phyloP scores from a whole-genome alignment of 2,113 vertebrate genomes.

The Limnothrissa miodon region DNA sequence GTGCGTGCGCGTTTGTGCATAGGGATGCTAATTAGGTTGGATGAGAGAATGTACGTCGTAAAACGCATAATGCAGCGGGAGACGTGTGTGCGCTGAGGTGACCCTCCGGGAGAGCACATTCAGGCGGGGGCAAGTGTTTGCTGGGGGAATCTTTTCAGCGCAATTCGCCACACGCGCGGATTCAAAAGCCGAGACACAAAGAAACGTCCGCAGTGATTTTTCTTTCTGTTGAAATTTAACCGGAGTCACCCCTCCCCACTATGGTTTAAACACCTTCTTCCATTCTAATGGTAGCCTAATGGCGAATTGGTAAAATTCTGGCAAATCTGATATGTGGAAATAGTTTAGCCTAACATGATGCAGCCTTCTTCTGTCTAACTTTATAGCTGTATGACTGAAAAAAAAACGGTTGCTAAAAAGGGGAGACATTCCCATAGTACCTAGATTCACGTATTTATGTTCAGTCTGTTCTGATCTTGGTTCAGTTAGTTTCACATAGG shows the following conservation, averaged over 20 bases:
- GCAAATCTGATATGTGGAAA: neutral
- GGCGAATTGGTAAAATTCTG: neutral
- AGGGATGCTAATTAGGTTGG: slow-evolving; percentile 63
- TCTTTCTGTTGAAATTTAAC: slow-evolving; percentile 15
- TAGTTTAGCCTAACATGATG: neutral
- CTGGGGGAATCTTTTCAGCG: slow-evolving; percentile 73
- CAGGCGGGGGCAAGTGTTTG: slow-evolving; percentile 58
- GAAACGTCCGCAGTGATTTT: neutral
- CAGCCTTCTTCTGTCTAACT: neutral
- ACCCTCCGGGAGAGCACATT: slow-evolving; percentile 77
- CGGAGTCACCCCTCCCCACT: slow-evolving; percentile 34
- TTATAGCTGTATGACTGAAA: neutral
- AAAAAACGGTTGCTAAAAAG: neutral
- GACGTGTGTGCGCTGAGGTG: slow-evolving; percentile 74
- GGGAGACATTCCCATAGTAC: neutral
- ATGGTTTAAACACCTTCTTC: neutral
- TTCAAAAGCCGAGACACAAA: slow-evolving; percentile 66
- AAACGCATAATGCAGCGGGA: slow-evolving; percentile 79
- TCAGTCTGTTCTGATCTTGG: neutral
- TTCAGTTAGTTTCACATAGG: neutral
- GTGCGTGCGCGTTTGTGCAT: slow-evolving; percentile 29
- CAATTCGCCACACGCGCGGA: slow-evolving; percentile 79
- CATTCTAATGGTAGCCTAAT: neutral
- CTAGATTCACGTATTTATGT: neutral
- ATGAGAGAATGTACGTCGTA: slow-evolving; percentile 70